These are phyloP conservation scores for Equus quagga DNA, from an alignment of 2,113 vertebrate genomes.

Conservation along the genomic window DNA sequence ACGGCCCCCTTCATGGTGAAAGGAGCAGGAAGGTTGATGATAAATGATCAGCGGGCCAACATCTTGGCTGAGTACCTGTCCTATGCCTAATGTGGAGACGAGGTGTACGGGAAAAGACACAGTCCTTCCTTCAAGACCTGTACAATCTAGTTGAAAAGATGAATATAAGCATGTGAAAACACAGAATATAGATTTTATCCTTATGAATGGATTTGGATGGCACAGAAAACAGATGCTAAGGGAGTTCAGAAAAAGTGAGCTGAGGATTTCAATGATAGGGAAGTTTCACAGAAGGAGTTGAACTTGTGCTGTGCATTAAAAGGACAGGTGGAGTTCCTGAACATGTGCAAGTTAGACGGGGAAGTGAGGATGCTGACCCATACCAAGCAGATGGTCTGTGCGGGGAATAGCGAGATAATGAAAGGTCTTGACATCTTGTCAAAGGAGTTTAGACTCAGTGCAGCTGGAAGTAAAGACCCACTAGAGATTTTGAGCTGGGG, in stretches of 20 bases:
- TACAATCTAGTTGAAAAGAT: neutral
- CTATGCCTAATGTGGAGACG: neutral
- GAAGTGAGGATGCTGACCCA: neutral
- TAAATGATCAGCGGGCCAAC: neutral
- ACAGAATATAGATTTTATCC: neutral
- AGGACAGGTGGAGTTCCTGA: neutral
- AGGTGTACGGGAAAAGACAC: neutral
- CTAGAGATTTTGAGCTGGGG: conserved; percentile 29
- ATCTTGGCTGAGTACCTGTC: neutral
- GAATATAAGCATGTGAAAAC: neutral
- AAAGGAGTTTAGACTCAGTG: conserved; percentile 45
- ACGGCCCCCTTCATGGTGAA: neutral
- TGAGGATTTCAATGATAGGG: neutral
- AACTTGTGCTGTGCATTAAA: neutral
- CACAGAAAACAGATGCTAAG: neutral
- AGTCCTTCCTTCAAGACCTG: neutral
- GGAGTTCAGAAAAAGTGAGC: neutral
- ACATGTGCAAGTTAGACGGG: neutral
- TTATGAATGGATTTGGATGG: neutral
- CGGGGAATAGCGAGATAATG: neutral
- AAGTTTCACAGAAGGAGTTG: neutral
- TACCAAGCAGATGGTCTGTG: neutral
- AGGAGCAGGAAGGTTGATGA: neutral
- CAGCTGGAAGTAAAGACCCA: conserved; percentile 30
- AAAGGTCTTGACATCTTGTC: conserved; percentile 64